Evolutionary conservation across 92 coral and sea anemone species (phyloP).

Genomic region (Zoanthus sansibaricus): DNA sequence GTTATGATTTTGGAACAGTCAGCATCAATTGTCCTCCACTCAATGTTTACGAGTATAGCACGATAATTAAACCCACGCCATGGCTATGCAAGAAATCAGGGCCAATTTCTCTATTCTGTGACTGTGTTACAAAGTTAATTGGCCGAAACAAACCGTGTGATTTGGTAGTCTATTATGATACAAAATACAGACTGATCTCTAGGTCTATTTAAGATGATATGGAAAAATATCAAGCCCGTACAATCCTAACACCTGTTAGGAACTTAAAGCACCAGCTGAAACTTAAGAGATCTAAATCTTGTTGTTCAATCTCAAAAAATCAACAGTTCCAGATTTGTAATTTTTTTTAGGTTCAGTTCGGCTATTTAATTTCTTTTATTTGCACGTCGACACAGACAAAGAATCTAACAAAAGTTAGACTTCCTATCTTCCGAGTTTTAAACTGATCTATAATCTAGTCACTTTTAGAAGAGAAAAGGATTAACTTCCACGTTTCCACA

Average conservation of each 20-base stretch:
- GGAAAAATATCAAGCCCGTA: constrained; percentile 55
- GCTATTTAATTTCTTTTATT: constrained; percentile 25
- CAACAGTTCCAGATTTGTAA: constrained; percentile 51
- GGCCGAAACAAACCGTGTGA: constrained; percentile 49
- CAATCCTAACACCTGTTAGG: constrained; percentile 65
- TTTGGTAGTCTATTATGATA: constrained; percentile 61
- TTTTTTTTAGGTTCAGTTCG: constrained; percentile 44
- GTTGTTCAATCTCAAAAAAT: constrained; percentile 42
- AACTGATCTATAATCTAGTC: neutral
- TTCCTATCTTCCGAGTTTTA: neutral
- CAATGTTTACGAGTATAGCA: constrained; percentile 76
- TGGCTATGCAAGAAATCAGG: constrained; percentile 45
- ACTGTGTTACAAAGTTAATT: constrained; percentile 53
- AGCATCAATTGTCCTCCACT: constrained; percentile 73
- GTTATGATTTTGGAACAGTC: constrained; percentile 79
- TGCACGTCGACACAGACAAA: constrained; percentile 9
- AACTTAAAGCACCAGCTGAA: constrained; percentile 43
- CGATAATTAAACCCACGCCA: constrained; percentile 72
- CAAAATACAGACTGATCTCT: constrained; percentile 62
- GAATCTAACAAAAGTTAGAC: neutral
- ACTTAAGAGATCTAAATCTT: constrained; percentile 33
- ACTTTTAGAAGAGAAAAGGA: neutral
- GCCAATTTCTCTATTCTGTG: constrained; percentile 49
- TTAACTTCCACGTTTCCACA: constrained; percentile 8
- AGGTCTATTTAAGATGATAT: constrained; percentile 64